A percentile compares a stretch with the other conserved stretches of the same genome.
Conservation (phyloP, 2,113 vertebrate genomes). For the Myanophis thanlyinensis region DNA sequence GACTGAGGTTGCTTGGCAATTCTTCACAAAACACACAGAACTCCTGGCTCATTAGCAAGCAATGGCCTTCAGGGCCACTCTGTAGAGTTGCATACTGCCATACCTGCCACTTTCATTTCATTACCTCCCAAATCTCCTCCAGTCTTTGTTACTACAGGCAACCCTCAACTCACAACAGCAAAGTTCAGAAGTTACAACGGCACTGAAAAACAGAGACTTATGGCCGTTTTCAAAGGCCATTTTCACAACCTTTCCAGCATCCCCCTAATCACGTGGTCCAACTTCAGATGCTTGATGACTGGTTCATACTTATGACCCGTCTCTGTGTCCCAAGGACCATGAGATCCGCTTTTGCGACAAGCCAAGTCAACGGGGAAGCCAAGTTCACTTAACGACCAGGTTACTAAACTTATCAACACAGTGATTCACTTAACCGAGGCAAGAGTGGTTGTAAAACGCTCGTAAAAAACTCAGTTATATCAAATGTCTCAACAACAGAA, state of each 20-base stretch:
- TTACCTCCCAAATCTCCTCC: neutral
- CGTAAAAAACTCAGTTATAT: neutral
- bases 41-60: conserved; percentile 56
- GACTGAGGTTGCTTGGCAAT: conserved; percentile 29
- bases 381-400: too few relatives aligned
- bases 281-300: too few relatives aligned
- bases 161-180: too few relatives aligned
- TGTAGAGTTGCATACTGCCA: conserved; percentile 45
- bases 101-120: conserved; percentile 36
- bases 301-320: too few relatives aligned
- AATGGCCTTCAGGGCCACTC: conserved; percentile 58
- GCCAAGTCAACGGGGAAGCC: too few relatives aligned
- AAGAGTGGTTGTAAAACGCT: too few relatives aligned
- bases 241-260: neutral
- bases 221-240: neutral
- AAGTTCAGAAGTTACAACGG: neutral
- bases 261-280: too few relatives aligned
- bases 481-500: neutral
- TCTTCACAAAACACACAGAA: conserved; percentile 7
- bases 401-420: too few relatives aligned
- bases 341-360: too few relatives aligned
- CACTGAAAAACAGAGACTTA: neutral
- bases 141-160: neutral
- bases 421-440: too few relatives aligned
- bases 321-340: too few relatives aligned